Evolutionary conservation across 2,888 invertebrate species (phyloP).

Genomic region (Luperina nickerlii): DNA sequence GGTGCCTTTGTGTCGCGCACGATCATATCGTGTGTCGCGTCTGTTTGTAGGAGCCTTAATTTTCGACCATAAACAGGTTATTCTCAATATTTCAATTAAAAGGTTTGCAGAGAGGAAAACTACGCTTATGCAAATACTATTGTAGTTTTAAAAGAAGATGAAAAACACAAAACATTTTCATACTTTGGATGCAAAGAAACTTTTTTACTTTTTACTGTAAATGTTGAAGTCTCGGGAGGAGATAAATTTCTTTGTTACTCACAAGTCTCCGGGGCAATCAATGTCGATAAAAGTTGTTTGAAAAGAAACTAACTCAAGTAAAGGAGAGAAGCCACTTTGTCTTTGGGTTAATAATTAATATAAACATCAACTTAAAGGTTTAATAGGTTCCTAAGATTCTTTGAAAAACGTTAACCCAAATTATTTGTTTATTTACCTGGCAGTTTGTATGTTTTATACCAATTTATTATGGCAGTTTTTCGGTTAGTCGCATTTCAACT

Average conservation of each 20-base stretch:
- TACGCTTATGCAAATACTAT: background rate
- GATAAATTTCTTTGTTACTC: constrained; percentile 52
- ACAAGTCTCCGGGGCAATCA: constrained; percentile 51
- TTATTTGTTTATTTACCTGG: background rate
- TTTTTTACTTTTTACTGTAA: constrained; percentile 25
- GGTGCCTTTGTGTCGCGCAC: too few species aligned
- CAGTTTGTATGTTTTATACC: background rate
- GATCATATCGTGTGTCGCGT: too few species aligned
- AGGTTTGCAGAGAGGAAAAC: background rate
- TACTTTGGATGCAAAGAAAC: background rate
- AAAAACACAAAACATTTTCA: constrained; percentile 9
- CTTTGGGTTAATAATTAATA: constrained; percentile 21
- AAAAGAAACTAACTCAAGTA: constrained; percentile 43
- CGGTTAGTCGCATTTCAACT: background rate
- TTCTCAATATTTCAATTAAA: constrained; percentile 7
- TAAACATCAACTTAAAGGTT: background rate
- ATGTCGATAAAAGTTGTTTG: constrained; percentile 49
- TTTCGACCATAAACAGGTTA: constrained; percentile 15
- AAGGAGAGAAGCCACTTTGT: constrained; percentile 38
- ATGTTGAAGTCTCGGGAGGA: background rate
- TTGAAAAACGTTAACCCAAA: background rate
- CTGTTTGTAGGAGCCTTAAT: too few species aligned
- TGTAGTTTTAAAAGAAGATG: background rate
- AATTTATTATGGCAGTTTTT: background rate
- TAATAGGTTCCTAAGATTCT: background rate